Evolutionary conservation across 1,140 invertebrate species (phyloP), one percentile per base, ranked within the genome.

Genomic region (Aphelinus certus): DNA sequence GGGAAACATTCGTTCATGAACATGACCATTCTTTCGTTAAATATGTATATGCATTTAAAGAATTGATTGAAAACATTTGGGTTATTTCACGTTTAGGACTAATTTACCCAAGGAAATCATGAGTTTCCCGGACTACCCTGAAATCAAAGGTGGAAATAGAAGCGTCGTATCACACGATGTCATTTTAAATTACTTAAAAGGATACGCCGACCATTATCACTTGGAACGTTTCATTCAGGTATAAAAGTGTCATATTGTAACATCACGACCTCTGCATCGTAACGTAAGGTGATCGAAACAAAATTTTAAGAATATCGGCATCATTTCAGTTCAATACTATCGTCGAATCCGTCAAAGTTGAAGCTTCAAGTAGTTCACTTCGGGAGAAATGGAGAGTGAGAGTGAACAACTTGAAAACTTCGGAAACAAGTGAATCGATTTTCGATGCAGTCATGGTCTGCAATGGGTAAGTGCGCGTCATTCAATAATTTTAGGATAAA

Each of bases 61-160:
- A 26, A 26, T 26, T 26, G 26, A n/a, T 1, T 45, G 48, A 4
- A 51, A 46, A 63, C 55, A 48, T n/a, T 48, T 3, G 45, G 1
- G 26, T 7, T 47, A 49, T 58, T 47, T 51, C 10, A 56, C 7
- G 7, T 45, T 55, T 47, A 95, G 93, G 80, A 94, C 94, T 3
- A 95, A 95, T 89, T 83, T 95, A 45, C 94, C 94, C 2, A 93
- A 92, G 79, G 91, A 94, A 86, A 85, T 93, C 47, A 95, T 95
- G 94, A 90, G 90, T 65, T 95, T 92, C 82, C 91, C 92, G n/a
- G 92, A 93, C 82, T 93, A 91, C 84, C 88, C 88, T 45, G 91
- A 90, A 84, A 69, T 85, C 84, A 77, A 84, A 77, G 72, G 84
- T n/a, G 79, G 71, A 77, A 81, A 84, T 66, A 74, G 81, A 60